Conservation (phyloP, 2,888 invertebrate species). For the Parnassius orleans region DNA sequence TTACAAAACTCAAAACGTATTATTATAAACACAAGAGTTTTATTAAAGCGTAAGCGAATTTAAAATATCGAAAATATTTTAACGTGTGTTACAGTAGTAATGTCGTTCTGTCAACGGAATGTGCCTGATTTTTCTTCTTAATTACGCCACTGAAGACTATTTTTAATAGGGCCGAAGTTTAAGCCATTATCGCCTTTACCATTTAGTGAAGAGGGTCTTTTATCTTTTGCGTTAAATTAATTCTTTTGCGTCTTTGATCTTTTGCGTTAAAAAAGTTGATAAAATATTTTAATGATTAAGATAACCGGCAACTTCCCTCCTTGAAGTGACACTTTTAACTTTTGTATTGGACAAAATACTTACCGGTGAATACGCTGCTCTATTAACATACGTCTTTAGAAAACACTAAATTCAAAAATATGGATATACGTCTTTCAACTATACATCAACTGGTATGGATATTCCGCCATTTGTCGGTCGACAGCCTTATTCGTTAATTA, state of each 20-base stretch:
- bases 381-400: too few species aligned
- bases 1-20: too few species aligned
- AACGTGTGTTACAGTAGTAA: slow-evolving; percentile 22
- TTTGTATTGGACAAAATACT: too few species aligned
- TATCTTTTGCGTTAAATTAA: slow-evolving; percentile 30
- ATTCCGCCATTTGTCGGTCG: too few species aligned
- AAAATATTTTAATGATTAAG: slow-evolving; percentile 11
- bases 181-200: slow-evolving; percentile 47
- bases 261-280: slow-evolving; percentile 24
- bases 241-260: slow-evolving; percentile 34
- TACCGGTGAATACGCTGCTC: too few species aligned
- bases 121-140: slow-evolving; percentile 52
- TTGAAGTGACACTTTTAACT: too few species aligned
- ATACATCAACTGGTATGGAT: too few species aligned
- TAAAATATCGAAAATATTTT: background rate
- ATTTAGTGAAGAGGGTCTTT: slow-evolving; percentile 37
- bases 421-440: too few species aligned
- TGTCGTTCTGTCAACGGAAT: slow-evolving; percentile 35
- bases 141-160: slow-evolving; percentile 49
- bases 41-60: too few species aligned
- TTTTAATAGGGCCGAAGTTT: slow-evolving; percentile 50
- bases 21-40: too few species aligned
- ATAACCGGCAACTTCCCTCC: background rate
- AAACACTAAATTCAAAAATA: too few species aligned
- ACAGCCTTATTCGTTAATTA: too few species aligned